Conservation (phyloP, 2,888 invertebrate species). For the Acanthopleura granulata region DNA sequence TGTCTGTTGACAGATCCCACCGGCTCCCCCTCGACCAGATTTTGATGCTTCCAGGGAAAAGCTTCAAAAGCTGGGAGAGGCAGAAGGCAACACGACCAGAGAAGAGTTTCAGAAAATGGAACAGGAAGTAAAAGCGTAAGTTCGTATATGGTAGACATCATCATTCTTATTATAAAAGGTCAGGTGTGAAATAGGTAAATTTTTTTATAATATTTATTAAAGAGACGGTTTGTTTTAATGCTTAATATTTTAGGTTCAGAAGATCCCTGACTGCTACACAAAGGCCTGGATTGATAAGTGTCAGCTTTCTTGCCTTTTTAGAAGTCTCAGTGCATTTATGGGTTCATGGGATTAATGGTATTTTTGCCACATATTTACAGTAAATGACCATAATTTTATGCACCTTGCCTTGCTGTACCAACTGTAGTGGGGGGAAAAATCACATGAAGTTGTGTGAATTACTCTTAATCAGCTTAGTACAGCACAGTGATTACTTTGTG, state of each 20-base stretch:
- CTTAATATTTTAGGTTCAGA: not conserved
- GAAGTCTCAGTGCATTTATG: not conserved
- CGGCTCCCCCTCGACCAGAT: constrained; percentile 85
- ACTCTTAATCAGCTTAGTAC: too few relatives aligned
- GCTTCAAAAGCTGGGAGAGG: constrained; percentile 96
- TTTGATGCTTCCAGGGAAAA: constrained; percentile 99
- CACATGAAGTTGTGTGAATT: too few relatives aligned
- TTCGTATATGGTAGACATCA: constrained; percentile 39
- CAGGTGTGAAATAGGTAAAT: too few relatives aligned
- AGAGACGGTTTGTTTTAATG: not conserved
- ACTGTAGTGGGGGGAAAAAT: too few relatives aligned
- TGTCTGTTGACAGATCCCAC: constrained; percentile 72
- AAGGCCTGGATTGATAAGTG: constrained; percentile 19
- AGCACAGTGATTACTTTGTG: too few relatives aligned
- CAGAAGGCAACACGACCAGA: constrained; percentile 98
- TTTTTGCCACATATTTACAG: too few relatives aligned
- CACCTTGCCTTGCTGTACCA: too few relatives aligned
- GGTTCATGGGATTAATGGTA: too few relatives aligned
- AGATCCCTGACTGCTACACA: not conserved
- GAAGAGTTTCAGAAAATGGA: constrained; percentile 99
- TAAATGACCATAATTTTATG: too few relatives aligned
- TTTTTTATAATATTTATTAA: too few relatives aligned
- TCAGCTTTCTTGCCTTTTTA: not conserved
- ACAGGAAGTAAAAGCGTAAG: constrained; percentile 98
- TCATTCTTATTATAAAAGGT: too few relatives aligned